These are phyloP conservation scores for Pogoniulus pusillus DNA, from an alignment of 2,797 vertebrate genomes.

Conservation along the genomic window DNA sequence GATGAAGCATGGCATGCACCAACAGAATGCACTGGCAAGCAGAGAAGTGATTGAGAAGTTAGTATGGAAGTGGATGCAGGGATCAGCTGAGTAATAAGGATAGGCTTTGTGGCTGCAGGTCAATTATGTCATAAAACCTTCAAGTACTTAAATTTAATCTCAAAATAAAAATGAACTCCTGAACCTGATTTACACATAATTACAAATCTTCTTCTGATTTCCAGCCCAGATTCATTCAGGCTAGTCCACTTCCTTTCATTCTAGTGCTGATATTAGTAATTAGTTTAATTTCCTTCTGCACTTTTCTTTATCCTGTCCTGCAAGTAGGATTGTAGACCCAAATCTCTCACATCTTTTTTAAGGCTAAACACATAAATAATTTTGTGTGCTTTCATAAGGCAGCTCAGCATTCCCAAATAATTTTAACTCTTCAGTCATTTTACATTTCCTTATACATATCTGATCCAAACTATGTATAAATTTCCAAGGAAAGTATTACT, in stretches of 20 bases:
- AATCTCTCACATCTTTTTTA: neutral
- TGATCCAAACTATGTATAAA: neutral
- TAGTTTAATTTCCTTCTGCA: slow-evolving; percentile 1
- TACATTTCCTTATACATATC: neutral
- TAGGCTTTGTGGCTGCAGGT: neutral
- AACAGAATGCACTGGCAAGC: neutral
- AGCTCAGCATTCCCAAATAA: neutral
- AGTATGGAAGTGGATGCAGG: neutral
- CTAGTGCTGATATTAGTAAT: slow-evolving; percentile 9
- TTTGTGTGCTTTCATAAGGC: neutral
- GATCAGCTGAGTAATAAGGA: neutral
- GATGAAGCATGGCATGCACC: neutral
- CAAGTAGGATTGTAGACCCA: neutral
- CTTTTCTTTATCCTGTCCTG: neutral
- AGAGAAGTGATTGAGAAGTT: neutral
- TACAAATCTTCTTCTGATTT: neutral
- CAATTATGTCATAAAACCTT: neutral
- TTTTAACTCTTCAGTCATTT: neutral
- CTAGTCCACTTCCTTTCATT: slow-evolving; percentile 8
- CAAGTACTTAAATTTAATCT: neutral
- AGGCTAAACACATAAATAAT: neutral
- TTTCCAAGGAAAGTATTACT: neutral
- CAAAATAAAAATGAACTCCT: slow-evolving; percentile 9
- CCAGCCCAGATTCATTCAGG: neutral
- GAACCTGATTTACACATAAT: neutral